phyloP scores from a whole-genome alignment of 2,113 vertebrate genomes.

The Engraulis encrasicolus region DNA sequence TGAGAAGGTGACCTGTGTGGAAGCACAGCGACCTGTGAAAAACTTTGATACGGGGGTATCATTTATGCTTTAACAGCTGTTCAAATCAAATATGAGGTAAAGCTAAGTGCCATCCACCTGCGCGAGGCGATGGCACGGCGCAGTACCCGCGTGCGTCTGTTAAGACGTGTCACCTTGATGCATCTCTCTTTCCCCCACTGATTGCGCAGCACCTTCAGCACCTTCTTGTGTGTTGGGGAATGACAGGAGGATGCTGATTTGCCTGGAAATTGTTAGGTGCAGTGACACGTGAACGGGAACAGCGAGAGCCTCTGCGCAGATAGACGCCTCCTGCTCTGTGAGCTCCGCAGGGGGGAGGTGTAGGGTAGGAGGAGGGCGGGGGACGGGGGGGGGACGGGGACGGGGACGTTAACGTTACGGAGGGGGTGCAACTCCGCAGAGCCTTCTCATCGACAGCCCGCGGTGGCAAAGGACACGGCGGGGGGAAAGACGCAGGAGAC shows the following conservation, averaged over 20 bases:
- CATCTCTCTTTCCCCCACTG: background rate
- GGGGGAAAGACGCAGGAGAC: background rate
- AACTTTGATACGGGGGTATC: background rate
- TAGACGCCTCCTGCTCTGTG: conserved; percentile 28
- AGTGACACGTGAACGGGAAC: conserved; percentile 15
- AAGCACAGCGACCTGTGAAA: background rate
- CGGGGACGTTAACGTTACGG: too few species aligned
- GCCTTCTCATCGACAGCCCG: conserved; percentile 30
- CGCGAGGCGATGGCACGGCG: background rate
- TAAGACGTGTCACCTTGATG: conserved; percentile 3
- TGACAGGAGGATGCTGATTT: conserved; percentile 16
- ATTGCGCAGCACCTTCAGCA: conserved; percentile 4
- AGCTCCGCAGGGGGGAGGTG: conserved; percentile 37
- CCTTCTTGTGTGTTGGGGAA: background rate
- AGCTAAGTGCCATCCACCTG: background rate
- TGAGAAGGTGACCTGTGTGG: conserved; percentile 1
- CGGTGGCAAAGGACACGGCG: conserved; percentile 43
- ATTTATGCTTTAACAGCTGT: conserved; percentile 18
- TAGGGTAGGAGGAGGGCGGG: too few species aligned
- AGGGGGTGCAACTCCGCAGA: conserved; percentile 30
- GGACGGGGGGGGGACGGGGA: too few species aligned
- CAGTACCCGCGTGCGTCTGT: too few species aligned
- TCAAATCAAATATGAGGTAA: background rate
- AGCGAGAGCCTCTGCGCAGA: conserved; percentile 12
- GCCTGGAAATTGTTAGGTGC: conserved; percentile 1